phyloP scores from a whole-genome alignment of 2,113 vertebrate species.

The Irena cyanogastra region DNA sequence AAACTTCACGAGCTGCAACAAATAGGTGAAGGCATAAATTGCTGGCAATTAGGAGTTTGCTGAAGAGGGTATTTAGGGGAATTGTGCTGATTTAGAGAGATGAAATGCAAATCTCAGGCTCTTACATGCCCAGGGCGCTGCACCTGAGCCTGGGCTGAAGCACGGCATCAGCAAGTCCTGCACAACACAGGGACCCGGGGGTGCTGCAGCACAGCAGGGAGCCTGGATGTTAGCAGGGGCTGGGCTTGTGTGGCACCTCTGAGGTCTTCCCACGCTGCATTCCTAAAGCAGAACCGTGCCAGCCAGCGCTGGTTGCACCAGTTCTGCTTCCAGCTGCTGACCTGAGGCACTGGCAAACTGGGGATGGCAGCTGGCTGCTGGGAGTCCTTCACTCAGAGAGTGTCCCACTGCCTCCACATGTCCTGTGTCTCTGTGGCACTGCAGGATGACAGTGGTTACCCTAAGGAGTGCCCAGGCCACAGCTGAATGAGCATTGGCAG shows the following conservation, averaged over 20 bases:
- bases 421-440: not conserved
- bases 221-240: not conserved
- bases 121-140: not conserved
- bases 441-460: not conserved
- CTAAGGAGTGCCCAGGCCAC: not conserved
- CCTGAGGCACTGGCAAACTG: not conserved
- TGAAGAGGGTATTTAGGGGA: constrained; percentile 30
- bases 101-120: constrained; percentile 52
- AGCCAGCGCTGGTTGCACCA: not conserved
- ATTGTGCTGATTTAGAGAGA: constrained; percentile 58
- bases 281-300: fast-evolving
- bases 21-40: constrained; percentile 66
- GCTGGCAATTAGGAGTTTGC: constrained; percentile 67
- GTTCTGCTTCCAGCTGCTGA: not conserved
- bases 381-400: not conserved
- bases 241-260: not conserved
- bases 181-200: not conserved
- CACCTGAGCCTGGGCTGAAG: constrained; percentile 27
- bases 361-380: not conserved
- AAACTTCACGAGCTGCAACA: constrained; percentile 42
- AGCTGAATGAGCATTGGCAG: not conserved
- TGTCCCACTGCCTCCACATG: fast-evolving
- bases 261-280: fast-evolving
- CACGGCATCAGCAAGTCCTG: constrained; percentile 8
- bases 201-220: not conserved